Evolutionary conservation across 1,140 invertebrate genomes (phyloP).

Genomic region (Heliconius eleuchia): DNA sequence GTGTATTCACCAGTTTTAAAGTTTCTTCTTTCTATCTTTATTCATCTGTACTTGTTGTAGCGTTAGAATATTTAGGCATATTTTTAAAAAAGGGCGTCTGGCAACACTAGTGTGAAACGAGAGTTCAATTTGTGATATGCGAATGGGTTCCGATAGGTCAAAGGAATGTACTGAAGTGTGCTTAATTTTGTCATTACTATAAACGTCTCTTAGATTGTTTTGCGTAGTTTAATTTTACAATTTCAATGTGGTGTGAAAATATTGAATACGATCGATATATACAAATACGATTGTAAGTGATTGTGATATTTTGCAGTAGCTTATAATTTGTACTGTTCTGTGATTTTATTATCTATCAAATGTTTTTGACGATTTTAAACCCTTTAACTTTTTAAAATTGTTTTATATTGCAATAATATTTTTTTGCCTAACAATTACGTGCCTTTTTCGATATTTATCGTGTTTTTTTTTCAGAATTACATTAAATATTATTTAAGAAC

Average conservation of each 20-base stretch:
- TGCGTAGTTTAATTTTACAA: conserved; percentile 5
- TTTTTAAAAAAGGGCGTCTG: not conserved
- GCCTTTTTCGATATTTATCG: conserved; percentile 15
- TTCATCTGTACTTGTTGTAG: conserved; percentile 1
- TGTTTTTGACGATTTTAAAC: conserved; percentile 1
- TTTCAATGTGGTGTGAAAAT: not conserved
- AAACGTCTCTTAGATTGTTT: not conserved
- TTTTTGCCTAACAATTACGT: conserved; percentile 20
- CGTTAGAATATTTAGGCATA: conserved; percentile 6
- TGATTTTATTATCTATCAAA: conserved; percentile 10
- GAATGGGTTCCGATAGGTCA: not conserved
- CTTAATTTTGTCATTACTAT: not conserved
- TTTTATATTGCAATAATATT: conserved; percentile 10
- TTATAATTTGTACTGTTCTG: conserved; percentile 4
- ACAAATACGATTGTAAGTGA: conserved; percentile 9
- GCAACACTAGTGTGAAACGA: conserved; percentile 7
- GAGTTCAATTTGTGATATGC: conserved; percentile 6
- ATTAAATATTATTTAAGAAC: conserved; percentile 9
- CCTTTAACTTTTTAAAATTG: not conserved
- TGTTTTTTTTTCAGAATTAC: not conserved
- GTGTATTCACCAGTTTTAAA: conserved; percentile 1
- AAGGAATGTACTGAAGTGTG: not conserved
- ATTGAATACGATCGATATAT: not conserved
- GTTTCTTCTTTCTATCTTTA: not conserved
- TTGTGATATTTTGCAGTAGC: conserved; percentile 11